Evolutionary conservation across 2,797 vertebrate species (phyloP).

Genomic region (Arnoldichthys spilopterus): DNA sequence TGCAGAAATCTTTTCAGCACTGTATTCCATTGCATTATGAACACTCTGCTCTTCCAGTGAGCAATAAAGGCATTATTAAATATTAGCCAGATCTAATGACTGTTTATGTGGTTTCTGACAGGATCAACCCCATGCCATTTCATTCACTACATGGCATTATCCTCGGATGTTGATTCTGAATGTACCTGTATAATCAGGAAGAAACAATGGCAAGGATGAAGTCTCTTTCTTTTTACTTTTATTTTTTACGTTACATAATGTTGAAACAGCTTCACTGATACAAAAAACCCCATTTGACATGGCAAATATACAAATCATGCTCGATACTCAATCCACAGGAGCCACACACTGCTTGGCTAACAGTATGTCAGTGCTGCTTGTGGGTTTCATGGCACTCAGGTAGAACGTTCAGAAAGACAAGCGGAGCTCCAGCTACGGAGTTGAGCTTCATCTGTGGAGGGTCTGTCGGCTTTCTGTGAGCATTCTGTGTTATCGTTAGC

Average conservation of each 20-base stretch:
- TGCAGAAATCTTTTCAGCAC: no score
- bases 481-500: background rate
- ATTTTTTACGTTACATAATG: constrained; percentile 77
- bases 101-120: no score
- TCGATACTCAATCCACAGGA: constrained; percentile 67
- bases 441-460: constrained; percentile 27
- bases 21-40: no score
- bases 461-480: background rate
- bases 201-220: constrained; percentile 7
- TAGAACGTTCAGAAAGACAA: constrained; percentile 31
- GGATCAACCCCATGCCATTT: no score
- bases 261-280: constrained; percentile 76
- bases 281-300: constrained; percentile 63
- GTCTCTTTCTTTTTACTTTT: constrained; percentile 68
- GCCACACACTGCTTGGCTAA: constrained; percentile 50
- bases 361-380: constrained; percentile 55
- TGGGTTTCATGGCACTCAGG: constrained; percentile 46
- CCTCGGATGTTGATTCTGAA: background rate
- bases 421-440: constrained; percentile 20
- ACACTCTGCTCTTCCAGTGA: no score
- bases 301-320: constrained; percentile 71
- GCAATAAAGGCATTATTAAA: no score
- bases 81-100: no score
- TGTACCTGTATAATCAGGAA: background rate
- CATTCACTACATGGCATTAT: no score